phyloP scores from a whole-genome alignment of 2,113 vertebrate species.

The Crypturellus undulatus region DNA sequence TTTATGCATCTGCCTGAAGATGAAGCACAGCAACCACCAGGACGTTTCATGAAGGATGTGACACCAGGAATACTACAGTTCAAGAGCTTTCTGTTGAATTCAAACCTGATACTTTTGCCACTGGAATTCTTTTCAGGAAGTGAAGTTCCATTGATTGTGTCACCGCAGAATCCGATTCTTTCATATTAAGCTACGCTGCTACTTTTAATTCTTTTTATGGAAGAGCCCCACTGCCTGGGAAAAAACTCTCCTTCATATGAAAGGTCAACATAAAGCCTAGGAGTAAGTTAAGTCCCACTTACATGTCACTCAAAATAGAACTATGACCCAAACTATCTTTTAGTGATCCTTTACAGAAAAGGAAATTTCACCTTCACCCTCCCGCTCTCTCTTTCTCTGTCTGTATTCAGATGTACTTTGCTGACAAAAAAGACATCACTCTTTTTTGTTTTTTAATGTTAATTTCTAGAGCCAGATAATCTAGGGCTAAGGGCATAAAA shows the following conservation, averaged over 20 bases:
- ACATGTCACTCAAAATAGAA: background rate
- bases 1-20: background rate
- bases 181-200: background rate
- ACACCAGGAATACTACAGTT: background rate
- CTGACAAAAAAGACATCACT: background rate
- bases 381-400: background rate
- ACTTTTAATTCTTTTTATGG: background rate
- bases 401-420: background rate
- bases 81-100: background rate
- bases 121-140: background rate
- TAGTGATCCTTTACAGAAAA: background rate
- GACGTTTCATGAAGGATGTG: background rate
- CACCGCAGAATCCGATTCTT: background rate
- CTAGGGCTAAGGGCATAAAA: background rate
- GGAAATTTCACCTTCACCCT: background rate
- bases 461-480: background rate
- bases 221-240: background rate
- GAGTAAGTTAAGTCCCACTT: background rate
- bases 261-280: background rate
- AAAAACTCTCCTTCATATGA: background rate
- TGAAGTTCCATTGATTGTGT: background rate
- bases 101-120: background rate
- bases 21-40: background rate
- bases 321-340: background rate
- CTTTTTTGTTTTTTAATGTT: background rate